Percentiles rank a stretch among this genome's conserved stretches.
Evolutionary conservation across 2,797 vertebrate genomes (phyloP).

Genomic region (Oophaga sylvatica): DNA sequence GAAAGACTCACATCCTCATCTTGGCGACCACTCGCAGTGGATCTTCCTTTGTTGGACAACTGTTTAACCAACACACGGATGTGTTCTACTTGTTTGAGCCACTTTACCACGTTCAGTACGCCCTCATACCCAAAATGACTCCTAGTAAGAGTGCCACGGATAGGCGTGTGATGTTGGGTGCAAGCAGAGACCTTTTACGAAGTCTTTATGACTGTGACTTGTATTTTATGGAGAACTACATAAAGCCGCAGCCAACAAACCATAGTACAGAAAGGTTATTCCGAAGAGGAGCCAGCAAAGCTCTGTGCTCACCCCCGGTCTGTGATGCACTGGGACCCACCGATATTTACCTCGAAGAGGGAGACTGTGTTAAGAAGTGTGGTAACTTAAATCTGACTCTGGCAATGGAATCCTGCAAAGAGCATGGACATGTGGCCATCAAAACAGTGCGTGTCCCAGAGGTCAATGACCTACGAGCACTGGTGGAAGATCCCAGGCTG

Average conservation of each 20-base stretch:
- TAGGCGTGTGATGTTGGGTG: conserved; percentile 87
- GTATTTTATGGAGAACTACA: conserved; percentile 92
- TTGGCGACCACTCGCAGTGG: conserved; percentile 93
- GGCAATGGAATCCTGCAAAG: conserved; percentile 84
- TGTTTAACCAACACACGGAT: conserved; percentile 94
- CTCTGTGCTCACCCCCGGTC: conserved; percentile 86
- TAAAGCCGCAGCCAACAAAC: conserved; percentile 86
- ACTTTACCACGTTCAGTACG: conserved; percentile 92
- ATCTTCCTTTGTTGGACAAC: conserved; percentile 92
- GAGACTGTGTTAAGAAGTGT: conserved; percentile 89
- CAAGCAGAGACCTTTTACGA: conserved; percentile 88
- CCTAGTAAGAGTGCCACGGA: conserved; percentile 83
- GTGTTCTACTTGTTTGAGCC: conserved; percentile 97
- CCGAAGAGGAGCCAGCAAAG: conserved; percentile 89
- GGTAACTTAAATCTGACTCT: conserved; percentile 85
- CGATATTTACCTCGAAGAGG: conserved; percentile 85
- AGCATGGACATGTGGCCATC: conserved; percentile 88
- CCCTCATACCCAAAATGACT: conserved; percentile 85
- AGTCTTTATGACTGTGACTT: conserved; percentile 91
- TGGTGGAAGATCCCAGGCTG: conserved; percentile 90
- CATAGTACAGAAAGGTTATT: conserved; percentile 90
- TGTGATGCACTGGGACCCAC: conserved; percentile 79
- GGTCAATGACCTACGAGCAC: conserved; percentile 84
- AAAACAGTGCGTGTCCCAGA: conserved; percentile 91
- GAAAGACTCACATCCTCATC: conserved; percentile 88